Percentiles rank a stretch among this genome's conserved stretches.
phyloP scores from a whole-genome alignment of 2,113 vertebrate species.

The Apodemus speciosus region DNA sequence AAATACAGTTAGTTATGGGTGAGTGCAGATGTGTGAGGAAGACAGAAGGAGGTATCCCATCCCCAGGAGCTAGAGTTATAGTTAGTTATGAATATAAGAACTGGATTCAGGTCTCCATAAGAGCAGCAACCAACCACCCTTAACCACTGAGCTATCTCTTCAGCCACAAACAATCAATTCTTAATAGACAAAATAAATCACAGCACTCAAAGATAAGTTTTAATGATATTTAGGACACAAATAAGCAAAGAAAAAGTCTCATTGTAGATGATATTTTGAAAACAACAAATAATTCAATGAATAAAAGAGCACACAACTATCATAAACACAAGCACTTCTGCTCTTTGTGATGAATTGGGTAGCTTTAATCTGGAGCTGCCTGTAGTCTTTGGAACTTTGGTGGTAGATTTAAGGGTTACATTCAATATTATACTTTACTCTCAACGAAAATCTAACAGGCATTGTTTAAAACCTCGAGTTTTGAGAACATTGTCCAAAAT shows the following conservation, averaged over 20 bases:
- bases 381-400: background rate
- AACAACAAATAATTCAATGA: background rate
- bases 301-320: background rate
- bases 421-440: slow-evolving; percentile 7
- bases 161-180: too few relatives aligned
- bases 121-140: background rate
- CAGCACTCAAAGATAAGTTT: background rate
- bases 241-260: background rate
- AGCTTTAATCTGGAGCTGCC: background rate
- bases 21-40: background rate
- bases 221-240: background rate
- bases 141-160: background rate
- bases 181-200: background rate
- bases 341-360: background rate
- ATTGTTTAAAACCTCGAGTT: slow-evolving; percentile 3
- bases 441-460: background rate
- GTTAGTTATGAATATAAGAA: background rate
- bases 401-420: background rate
- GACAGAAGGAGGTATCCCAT: background rate
- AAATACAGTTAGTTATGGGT: background rate
- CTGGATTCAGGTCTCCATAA: background rate
- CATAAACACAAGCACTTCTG: background rate
- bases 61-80: background rate
- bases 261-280: background rate
- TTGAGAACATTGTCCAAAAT: background rate